These are phyloP conservation scores for Zaprionus nigranus DNA, from an alignment of 1,140 invertebrate species.

Conservation along the genomic window DNA sequence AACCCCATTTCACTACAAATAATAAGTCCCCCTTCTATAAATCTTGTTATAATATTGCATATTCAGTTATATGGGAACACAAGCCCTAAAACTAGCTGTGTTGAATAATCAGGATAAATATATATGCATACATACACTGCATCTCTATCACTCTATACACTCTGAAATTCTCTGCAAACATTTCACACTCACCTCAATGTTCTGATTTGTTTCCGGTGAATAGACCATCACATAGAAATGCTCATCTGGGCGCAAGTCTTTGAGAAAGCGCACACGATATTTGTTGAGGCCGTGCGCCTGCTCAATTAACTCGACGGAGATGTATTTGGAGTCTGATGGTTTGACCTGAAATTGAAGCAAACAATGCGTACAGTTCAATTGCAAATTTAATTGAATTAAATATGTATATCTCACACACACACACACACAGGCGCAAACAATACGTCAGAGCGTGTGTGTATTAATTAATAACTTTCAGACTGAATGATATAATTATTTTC, in stretches of 20 bases:
- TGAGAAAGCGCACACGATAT: conserved; percentile 56
- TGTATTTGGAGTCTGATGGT: conserved; percentile 56
- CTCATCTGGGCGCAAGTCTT: conserved; percentile 53
- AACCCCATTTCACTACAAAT: rapidly evolving
- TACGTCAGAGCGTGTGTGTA: conserved; percentile 1
- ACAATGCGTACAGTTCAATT: conserved; percentile 11
- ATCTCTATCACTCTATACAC: no score
- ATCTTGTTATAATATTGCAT: no score
- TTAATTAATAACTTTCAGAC: conserved; percentile 1
- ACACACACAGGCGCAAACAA: background rate
- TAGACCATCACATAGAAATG: conserved; percentile 52
- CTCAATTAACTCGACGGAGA: conserved; percentile 60
- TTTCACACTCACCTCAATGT: conserved; percentile 51
- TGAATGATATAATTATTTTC: conserved; percentile 10
- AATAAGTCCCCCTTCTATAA: no score
- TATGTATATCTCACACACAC: background rate
- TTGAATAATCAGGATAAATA: no score
- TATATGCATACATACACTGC: no score
- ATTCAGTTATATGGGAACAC: no score
- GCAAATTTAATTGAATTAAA: conserved; percentile 22
- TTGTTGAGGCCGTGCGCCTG: conserved; percentile 62
- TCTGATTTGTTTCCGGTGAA: conserved; percentile 64
- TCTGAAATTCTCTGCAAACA: background rate
- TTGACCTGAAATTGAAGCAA: conserved; percentile 47
- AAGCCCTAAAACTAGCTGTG: no score